These are phyloP conservation scores for Folsomia candida DNA, from an alignment of 2,888 invertebrate species.

Conservation along the genomic window DNA sequence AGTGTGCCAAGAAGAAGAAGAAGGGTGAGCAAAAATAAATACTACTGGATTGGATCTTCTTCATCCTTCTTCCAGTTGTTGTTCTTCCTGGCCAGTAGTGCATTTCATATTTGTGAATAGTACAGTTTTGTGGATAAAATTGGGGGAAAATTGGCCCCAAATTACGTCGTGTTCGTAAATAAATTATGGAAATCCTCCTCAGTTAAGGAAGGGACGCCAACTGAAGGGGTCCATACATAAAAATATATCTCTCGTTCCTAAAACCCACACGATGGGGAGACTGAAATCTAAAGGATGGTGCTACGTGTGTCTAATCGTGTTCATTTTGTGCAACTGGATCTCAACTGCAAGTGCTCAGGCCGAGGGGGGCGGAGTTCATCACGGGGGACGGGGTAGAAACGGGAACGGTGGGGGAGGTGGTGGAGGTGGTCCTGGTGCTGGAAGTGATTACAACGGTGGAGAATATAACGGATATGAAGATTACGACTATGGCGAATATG, in stretches of 20 bases:
- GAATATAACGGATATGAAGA: slow-evolving; percentile 46
- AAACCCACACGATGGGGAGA: slow-evolving; percentile 28
- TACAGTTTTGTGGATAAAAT: too few species aligned
- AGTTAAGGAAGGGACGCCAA: neutral
- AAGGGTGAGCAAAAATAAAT: neutral
- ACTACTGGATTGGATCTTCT: neutral
- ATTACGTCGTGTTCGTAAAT: neutral
- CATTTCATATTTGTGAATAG: neutral
- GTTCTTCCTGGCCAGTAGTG: neutral
- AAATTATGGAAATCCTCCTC: neutral
- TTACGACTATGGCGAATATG: slow-evolving; percentile 48
- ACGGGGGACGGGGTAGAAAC: slow-evolving; percentile 11
- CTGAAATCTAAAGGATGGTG: slow-evolving; percentile 37
- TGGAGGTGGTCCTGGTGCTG: slow-evolving; percentile 17
- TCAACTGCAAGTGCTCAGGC: slow-evolving; percentile 39
- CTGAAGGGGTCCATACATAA: neutral
- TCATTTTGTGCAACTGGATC: slow-evolving; percentile 46
- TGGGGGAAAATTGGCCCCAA: too few species aligned
- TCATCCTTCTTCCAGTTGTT: neutral
- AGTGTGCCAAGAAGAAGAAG: too few species aligned
- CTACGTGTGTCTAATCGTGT: slow-evolving; percentile 30
- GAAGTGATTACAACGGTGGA: slow-evolving; percentile 35
- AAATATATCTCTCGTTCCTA: too few species aligned
- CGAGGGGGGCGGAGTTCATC: slow-evolving; percentile 21
- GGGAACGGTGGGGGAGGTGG: slow-evolving; percentile 23